Evolutionary conservation across 2,797 vertebrate genomes (phyloP), one percentile per base, ranked within the genome.

Genomic region (Ciconia nigra): DNA sequence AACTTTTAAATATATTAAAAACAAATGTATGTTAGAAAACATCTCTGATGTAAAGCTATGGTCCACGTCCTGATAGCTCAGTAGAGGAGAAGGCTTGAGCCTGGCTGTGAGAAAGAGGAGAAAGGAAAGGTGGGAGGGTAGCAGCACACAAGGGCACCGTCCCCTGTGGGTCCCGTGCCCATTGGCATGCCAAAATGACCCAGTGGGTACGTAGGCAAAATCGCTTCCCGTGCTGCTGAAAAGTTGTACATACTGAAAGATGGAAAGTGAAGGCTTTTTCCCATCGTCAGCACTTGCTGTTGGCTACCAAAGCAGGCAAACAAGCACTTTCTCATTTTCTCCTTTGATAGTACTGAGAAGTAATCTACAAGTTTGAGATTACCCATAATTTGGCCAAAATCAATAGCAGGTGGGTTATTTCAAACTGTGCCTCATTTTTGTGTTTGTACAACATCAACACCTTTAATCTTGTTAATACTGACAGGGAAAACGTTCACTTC

Each of bases 401-500:
- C 93, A 97, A 90, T 95, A 91, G 9, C 89, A 96, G 91, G 78
- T 95, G 88, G 55, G 51, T 93, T 97, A 90, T 98, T 98, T 97
- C 94, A 97, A 96, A 80, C 70, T 87, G 57, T 89, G 89, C 31
- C 93, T 96, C 81, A 85, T 91, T 97, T 97, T 77, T 95, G 90
- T 95, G 92, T 96, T 98, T 97, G 84, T 90, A 95, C 87, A 96
- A 95, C 62, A 96, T 97, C 97, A 97, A 90, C 94, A 97, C 83
- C 81, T 97, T 94, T 87, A 93, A 93, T 97, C 87, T 93, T 93
- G 92, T 96, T 95, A 89, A 74, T 51, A 95, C 42, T 69, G 88
- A 92, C 81, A 83, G 59, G 41, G 29, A 90, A 96, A 93, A 78
- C 0, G 14, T 85, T 95, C 33, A 13, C 73, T 87, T 96, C 57